Conservation (phyloP, 2,888 invertebrate genomes). For the Lithophane semibrunnea region DNA sequence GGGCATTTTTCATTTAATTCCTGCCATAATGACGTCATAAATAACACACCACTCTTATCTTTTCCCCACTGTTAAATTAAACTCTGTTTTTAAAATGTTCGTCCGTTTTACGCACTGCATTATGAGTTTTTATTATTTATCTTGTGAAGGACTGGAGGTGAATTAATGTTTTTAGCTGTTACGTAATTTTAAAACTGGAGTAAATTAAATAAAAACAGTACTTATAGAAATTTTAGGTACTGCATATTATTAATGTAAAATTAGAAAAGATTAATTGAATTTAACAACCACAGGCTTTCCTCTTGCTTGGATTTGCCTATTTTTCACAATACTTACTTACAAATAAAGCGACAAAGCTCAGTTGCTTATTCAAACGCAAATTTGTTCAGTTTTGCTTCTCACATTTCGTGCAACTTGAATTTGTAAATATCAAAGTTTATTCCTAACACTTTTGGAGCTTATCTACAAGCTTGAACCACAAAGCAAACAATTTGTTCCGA, state of each 20-base stretch:
- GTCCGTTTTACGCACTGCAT: slow-evolving; percentile 64
- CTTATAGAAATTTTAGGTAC: neutral
- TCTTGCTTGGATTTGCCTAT: neutral
- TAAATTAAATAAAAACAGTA: neutral
- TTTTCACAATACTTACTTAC: neutral
- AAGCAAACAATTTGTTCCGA: slow-evolving; percentile 18
- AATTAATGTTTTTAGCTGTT: slow-evolving; percentile 33
- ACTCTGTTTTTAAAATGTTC: slow-evolving; percentile 74
- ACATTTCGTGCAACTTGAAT: neutral
- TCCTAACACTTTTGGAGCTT: slow-evolving; percentile 9
- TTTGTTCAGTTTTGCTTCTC: too few species aligned
- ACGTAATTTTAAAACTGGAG: slow-evolving; percentile 3
- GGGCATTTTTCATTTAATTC: slow-evolving; percentile 83
- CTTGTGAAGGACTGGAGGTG: slow-evolving; percentile 45
- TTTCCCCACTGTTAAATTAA: slow-evolving; percentile 81
- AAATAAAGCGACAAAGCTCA: neutral
- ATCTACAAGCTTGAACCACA: slow-evolving; percentile 13
- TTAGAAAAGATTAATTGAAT: neutral
- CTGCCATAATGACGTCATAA: slow-evolving; percentile 82
- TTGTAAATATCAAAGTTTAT: slow-evolving; percentile 1
- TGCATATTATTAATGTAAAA: neutral
- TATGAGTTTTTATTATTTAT: slow-evolving; percentile 65
- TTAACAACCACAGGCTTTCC: neutral
- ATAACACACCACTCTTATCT: slow-evolving; percentile 80
- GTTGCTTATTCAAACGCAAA: neutral